A percentile compares a stretch with the other conserved stretches of the same genome.
Evolutionary conservation across 2,888 invertebrate species (phyloP).

Genomic region (Acheta domesticus): DNA sequence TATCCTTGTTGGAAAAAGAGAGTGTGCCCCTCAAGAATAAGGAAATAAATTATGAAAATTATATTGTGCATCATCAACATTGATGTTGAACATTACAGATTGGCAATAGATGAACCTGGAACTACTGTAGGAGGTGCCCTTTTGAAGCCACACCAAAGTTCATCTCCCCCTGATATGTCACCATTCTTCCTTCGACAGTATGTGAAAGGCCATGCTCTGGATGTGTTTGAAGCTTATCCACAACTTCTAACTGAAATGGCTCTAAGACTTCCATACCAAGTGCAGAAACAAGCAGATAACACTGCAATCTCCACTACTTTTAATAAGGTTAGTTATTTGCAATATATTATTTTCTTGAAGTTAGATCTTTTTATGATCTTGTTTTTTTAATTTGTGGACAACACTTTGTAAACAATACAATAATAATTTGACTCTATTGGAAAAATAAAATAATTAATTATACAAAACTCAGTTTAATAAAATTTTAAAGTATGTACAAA

Average conservation of each 20-base stretch:
- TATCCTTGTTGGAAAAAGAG: too few relatives aligned
- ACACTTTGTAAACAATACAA: too few relatives aligned
- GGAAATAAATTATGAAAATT: too few relatives aligned
- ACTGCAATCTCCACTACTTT: constrained; percentile 40
- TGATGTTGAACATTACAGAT: constrained; percentile 26
- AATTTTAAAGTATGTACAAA: too few relatives aligned
- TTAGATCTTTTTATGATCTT: background rate
- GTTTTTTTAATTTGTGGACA: too few relatives aligned
- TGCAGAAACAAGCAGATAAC: constrained; percentile 48
- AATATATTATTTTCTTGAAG: background rate
- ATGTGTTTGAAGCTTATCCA: constrained; percentile 91
- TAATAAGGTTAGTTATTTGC: constrained; percentile 40
- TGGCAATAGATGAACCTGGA: constrained; percentile 35
- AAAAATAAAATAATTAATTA: too few relatives aligned
- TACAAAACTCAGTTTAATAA: too few relatives aligned
- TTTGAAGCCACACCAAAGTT: constrained; percentile 75
- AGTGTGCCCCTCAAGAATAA: too few relatives aligned
- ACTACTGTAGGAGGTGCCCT: constrained; percentile 59
- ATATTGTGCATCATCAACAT: too few relatives aligned
- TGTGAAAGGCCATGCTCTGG: constrained; percentile 84
- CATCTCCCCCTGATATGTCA: constrained; percentile 88
- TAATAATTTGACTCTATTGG: too few relatives aligned
- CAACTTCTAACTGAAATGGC: constrained; percentile 95
- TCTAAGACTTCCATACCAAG: constrained; percentile 88
- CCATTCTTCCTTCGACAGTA: constrained; percentile 92